Base-by-base conservation (phyloP, 1,140 invertebrate genomes). In the Danaus plexippus region DNA sequence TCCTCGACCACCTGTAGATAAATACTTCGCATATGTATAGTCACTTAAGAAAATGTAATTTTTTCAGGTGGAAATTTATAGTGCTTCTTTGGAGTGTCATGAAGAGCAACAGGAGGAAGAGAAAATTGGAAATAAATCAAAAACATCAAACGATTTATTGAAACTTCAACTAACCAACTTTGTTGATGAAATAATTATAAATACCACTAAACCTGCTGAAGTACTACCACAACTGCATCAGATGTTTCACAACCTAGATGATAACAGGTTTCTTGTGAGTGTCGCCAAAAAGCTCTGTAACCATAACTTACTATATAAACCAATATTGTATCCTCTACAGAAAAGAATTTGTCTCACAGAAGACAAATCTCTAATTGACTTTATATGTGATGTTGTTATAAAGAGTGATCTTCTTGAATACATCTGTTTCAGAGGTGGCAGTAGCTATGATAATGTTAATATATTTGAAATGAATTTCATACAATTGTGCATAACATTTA, bases 381-480 rank as follows among this genome's bases (percentile, higher is more conserved):
- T 61, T 32, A 62, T 81, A 47, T 63, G 54, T 58, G 78, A 84
- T 67, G 48, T 75, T 11, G 70, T 80, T 54, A 75, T 76, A 55
- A 85, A 85, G 74, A 65, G 75, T 47, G 81, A 87, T 67, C 63
- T 85, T 48, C 52, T 82, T 47, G 84, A 85, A 59, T 84, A 82
- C 51, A 74, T 87, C 32, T 61, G 63, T 47, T 85, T 85, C 55
- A 78, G 69, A 64, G 74, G 67, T 12, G 76, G 70, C 46, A 73
- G 65, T 55, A 58, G 55, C 52, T 85, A 85, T 70, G 57, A 75
- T 45, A 52, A 69, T 62, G 49, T 72, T 9, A 73, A 82, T 64
- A 61, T 86, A 43, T 80, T 80, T 70, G 62, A 80, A 50, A 57
- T 64, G 41, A 74, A 64, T 55, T 73, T 67, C 62, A 69, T 71